These are phyloP conservation scores for Enteromius thamalakanensis DNA, from an alignment of 2,797 vertebrate genomes.

Conservation along the genomic window DNA sequence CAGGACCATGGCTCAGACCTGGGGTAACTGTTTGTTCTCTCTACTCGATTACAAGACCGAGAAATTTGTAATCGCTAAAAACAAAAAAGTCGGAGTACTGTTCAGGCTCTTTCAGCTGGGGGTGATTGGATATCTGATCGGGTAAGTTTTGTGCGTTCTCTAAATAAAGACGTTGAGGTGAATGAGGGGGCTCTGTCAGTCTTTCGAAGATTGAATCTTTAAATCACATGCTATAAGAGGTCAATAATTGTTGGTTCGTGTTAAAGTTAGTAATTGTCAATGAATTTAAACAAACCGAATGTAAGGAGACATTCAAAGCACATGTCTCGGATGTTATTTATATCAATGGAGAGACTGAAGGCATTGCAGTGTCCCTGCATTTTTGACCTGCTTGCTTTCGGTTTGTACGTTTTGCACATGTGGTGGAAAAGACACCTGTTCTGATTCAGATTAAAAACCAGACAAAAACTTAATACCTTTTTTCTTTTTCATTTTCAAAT, in stretches of 20 bases:
- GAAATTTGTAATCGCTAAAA: slow-evolving; percentile 94
- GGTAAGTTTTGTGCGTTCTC: slow-evolving; percentile 66
- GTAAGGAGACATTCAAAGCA: neutral
- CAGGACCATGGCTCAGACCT: slow-evolving; percentile 71
- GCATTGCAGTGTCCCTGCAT: neutral
- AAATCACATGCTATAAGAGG: neutral
- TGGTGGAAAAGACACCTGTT: neutral
- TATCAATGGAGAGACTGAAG: slow-evolving; percentile 6
- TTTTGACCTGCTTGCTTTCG: neutral
- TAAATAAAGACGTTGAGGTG: neutral
- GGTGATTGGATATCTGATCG: slow-evolving; percentile 87
- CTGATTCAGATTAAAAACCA: neutral
- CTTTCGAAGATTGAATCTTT: neutral
- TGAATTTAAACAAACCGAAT: neutral
- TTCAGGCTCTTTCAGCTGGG: slow-evolving; percentile 88
- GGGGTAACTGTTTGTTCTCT: slow-evolving; percentile 79
- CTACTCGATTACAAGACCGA: slow-evolving; percentile 94
- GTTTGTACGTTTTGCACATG: neutral
- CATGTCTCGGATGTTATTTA: slow-evolving; percentile 26
- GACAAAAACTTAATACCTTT: neutral
- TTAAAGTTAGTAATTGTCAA: neutral
- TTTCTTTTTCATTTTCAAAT: neutral
- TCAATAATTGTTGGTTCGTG: neutral
- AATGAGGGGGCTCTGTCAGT: neutral
- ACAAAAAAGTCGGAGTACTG: slow-evolving; percentile 90